Percentiles rank a stretch among this genome's conserved stretches.
Evolutionary conservation across 2,113 vertebrate genomes (phyloP).

Genomic region (Mormyrus lacerda): DNA sequence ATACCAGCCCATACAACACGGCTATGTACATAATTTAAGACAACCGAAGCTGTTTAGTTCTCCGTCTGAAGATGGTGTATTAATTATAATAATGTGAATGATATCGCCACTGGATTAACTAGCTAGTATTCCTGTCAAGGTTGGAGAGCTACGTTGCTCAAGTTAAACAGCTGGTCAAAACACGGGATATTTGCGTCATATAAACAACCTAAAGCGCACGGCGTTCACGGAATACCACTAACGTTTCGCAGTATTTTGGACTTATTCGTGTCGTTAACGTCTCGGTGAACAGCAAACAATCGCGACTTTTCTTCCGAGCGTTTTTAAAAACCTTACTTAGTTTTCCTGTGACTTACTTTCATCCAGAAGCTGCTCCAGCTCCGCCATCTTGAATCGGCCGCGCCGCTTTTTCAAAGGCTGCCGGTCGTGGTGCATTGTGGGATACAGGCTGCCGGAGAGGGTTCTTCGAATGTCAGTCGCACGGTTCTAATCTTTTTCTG

Average conservation of each 20-base stretch:
- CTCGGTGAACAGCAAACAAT: background rate
- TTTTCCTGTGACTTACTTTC: constrained; percentile 83
- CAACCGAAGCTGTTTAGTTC: background rate
- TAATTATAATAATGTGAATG: background rate
- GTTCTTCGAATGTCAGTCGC: background rate
- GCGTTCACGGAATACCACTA: background rate
- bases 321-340: constrained; percentile 22
- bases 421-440: constrained; percentile 84
- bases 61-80: background rate
- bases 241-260: background rate
- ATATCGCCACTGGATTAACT: background rate
- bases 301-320: background rate
- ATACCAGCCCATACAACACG: background rate
- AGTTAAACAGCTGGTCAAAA: constrained; percentile 7
- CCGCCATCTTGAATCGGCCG: constrained; percentile 98
- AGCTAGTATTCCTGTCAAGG: background rate
- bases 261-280: background rate
- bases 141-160: background rate
- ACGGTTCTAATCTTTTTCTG: background rate
- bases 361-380: constrained; percentile 94
- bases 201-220: background rate
- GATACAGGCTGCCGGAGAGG: constrained; percentile 62
- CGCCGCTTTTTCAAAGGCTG: constrained; percentile 97
- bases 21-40: background rate
- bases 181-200: constrained; percentile 10